Base-by-base conservation (phyloP, 2,888 invertebrate genomes). In the Melanchra persicariae region DNA sequence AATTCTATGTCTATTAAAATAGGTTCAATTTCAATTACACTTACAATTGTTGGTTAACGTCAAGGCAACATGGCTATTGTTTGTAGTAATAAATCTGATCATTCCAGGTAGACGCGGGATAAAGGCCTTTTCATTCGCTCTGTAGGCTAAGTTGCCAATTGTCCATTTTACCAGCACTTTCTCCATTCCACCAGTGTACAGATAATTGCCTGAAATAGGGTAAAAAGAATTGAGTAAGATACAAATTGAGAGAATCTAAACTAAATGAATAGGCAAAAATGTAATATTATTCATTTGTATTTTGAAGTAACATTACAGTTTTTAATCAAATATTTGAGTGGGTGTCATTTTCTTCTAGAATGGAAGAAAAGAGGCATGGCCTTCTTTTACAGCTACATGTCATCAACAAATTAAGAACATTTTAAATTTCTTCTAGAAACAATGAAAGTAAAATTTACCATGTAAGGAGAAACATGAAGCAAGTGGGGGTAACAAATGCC, bases 151-250 rank as follows among this genome's bases (percentile, higher is more conserved):
- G 63, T 89, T 87, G 22, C 95, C 93, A 17, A 93, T 78, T 0
- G 94, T 93, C 96, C 96, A 96, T 79, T 96, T 96, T 0, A 96
- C 92, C 55, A 96, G 82, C 0, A 96, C 96, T 76, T 93, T 93
- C 71, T 96, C 96, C 89, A 95, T 91, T 37, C 96, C 96, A 70
- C 96, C 96, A 59, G 94, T 90, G 68, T 94, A 91, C 1, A 96
- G 71, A 69, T 94, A 94, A 72, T 89, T 94, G 40, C 96, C 96
- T 96, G 78, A 59, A 91, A 69, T n/a, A 57, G 43, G 43, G 19
- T 37, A 43, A 66, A 74, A 55, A 34, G 0, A 37, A 63, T n/a
- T 5, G 1, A 60, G n/a, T 47, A 76, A 60, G 74, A 34, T 61
- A 24, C 24, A 3, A 17, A 51, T 24, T 22, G 12, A 30, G 19